Evolutionary conservation across 2,797 vertebrate species (phyloP), one percentile per base, ranked within the genome.

Genomic region (Siniperca scherzeri): DNA sequence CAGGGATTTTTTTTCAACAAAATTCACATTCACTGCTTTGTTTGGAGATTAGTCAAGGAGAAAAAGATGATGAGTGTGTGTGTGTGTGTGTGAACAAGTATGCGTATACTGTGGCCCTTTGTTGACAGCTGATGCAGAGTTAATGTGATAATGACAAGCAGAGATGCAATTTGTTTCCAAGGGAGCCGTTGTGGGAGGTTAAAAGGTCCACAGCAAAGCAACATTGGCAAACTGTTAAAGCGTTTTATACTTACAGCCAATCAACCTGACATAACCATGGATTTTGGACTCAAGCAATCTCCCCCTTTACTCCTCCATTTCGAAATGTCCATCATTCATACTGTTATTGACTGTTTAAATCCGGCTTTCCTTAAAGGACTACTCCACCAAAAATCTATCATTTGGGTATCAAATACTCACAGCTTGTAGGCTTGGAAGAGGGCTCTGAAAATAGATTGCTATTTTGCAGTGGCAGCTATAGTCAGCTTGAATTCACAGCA

Each of bases 111-210:
- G 73, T 66, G 81, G 84, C 67, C 82, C 84, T 91, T 89, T 89
- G 91, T 82, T 90, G 90, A 91, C 86, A 92, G 87, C 84, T 78
- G 81, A 89, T 78, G 82, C 90, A 87, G 88, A 89, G 83, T 88
- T 91, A 90, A 92, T 88, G 88, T 89, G 88, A 90, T 93, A 88
- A 92, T 91, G 86, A 90, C 85, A 88, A 84, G 82, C 87, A 78
- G 83, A 83, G 88, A 93, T 78, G 85, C 81, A 86, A 91, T 93
- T 93, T 93, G 85, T 82, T 85, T 90, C 87, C 86, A 21, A 72
- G 71, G 78, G 83, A 82, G 85, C 76, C 2, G 7, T 46, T 75
- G 80, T 50, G 56, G 75, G 40, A 77, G 89, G 83, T 88, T 89
- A 83, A 85, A 91, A 89, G 85, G 87, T 88, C 82, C 21, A 25